Percentiles rank a stretch among this genome's conserved stretches.
Evolutionary conservation across 2,113 vertebrate species (phyloP).

Genomic region (Microcebus murinus): DNA sequence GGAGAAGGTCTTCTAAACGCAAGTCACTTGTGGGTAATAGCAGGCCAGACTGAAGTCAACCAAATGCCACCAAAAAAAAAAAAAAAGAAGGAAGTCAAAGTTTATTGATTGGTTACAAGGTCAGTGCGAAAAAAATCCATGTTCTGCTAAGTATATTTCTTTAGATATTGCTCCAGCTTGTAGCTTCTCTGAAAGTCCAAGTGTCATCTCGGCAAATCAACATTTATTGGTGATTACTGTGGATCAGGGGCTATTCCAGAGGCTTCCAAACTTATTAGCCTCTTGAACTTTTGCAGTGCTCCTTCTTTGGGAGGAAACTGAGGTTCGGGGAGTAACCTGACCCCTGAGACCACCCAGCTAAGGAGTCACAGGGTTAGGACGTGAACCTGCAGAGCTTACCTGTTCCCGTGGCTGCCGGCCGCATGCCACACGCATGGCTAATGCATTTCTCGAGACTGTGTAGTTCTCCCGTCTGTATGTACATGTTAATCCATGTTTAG

Average conservation of each 20-base stretch:
- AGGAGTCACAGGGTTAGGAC: no score
- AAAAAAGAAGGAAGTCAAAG: background rate
- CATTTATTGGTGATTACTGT: fast-evolving
- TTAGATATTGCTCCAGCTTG: background rate
- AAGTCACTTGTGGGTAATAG: background rate
- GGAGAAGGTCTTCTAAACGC: fast-evolving
- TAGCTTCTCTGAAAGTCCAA: background rate
- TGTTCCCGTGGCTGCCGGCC: fast-evolving
- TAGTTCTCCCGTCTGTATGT: fast-evolving
- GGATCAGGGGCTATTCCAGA: fast-evolving
- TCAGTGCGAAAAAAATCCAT: fast-evolving
- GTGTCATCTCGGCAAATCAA: background rate
- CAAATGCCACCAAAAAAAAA: background rate
- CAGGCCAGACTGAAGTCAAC: background rate
- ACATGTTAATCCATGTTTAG: background rate
- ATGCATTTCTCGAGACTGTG: fast-evolving
- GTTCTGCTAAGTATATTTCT: background rate
- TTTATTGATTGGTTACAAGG: fast-evolving
- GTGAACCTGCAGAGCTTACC: fast-evolving
- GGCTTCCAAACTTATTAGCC: background rate
- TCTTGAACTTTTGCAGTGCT: background rate
- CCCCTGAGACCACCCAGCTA: background rate
- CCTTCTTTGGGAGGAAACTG: background rate
- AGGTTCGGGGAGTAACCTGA: background rate
- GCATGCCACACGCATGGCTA: no score